phyloP scores from a whole-genome alignment of 2,797 vertebrate species.

The Melanotaenia parkinsoni region DNA sequence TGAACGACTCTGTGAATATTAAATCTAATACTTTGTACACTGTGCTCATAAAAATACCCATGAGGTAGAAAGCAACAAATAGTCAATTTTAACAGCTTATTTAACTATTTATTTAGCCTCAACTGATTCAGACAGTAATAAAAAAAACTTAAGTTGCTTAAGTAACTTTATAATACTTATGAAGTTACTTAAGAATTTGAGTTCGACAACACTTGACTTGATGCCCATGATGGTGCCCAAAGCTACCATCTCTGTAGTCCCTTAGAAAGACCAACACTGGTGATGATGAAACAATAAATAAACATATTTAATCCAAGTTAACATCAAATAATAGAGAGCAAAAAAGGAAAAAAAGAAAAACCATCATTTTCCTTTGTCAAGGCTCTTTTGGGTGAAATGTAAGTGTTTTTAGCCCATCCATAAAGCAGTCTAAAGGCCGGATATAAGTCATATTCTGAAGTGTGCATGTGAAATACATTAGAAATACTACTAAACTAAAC shows the following conservation, averaged over 20 bases:
- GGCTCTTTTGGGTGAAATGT: slow-evolving; percentile 18
- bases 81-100: too few species aligned
- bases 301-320: not conserved
- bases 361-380: too few species aligned
- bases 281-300: not conserved
- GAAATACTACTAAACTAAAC: not conserved
- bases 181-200: not conserved
- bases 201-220: not conserved
- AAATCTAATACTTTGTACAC: not conserved
- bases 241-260: not conserved
- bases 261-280: not conserved
- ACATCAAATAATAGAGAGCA: not conserved
- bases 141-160: too few species aligned
- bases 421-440: slow-evolving; percentile 31
- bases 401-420: slow-evolving; percentile 1
- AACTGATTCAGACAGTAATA: too few species aligned
- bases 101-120: too few species aligned
- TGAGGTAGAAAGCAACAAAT: too few species aligned
- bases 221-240: not conserved
- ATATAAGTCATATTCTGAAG: slow-evolving; percentile 27
- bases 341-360: too few species aligned
- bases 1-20: too few species aligned
- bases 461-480: slow-evolving; percentile 33
- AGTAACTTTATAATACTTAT: too few species aligned
- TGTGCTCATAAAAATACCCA: not conserved